Evolutionary conservation across 1,140 invertebrate genomes (phyloP), one percentile per base, ranked within the genome.

Genomic region (Heliconius congener): DNA sequence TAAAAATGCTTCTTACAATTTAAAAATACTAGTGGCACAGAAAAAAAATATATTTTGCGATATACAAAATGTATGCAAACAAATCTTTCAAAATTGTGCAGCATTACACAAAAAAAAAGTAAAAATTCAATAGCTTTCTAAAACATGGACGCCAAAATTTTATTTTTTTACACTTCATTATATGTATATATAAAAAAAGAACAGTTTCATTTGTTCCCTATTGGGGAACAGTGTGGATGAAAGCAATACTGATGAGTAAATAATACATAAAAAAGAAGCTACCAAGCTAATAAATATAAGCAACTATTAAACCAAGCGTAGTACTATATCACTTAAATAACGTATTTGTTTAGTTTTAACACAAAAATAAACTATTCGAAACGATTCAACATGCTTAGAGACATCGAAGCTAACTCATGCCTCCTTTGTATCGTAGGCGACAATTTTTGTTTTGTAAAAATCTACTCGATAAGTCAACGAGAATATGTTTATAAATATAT

Each of bases 281-380:
- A 84, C 71, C 55, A 83, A 81, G 80, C 78, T 81, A 84, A 80
- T 84, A 84, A 84, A 82, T 85, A 84, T 80, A 86, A 86, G 86
- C 85, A 87, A 87, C 84, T 85, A 87, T 88, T 86, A 87, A 83
- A 86, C 79, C 79, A 91, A 89, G 91, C 89, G 84, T 91, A 87
- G 74, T 85, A 87, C 86, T 86, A 86, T 90, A 93, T 90, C 87
- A 91, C 91, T 89, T 87, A 87, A 84, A 80, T 80, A 89, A 89
- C 85, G 84, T 86, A 89, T 88, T 84, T 84, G 83, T 82, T 86
- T 85, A 87, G 79, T 84, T 87, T 85, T 89, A 93, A 92, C 90
- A 88, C 84, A 91, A 89, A 88, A 90, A 94, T 93, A 94, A 93
- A 94, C 92, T 92, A 93, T 94, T 93, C 88, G 88, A 93, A 91